Conservation (phyloP, 2,113 vertebrate species). For the Nothocercus julius region DNA sequence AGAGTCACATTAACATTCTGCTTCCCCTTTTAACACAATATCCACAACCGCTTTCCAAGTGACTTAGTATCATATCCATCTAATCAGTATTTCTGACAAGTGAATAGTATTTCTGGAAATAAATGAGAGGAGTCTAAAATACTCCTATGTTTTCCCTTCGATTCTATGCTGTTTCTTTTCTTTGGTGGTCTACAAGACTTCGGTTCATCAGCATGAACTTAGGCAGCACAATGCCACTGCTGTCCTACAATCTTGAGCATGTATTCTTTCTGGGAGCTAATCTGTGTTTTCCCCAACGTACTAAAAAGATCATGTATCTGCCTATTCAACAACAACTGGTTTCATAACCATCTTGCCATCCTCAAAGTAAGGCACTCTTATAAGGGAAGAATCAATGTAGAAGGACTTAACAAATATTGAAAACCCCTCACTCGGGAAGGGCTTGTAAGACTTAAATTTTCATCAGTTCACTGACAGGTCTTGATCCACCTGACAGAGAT, state of each 20-base stretch:
- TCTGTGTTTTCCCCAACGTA: background rate
- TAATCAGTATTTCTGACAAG: background rate
- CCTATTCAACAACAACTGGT: background rate
- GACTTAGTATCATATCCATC: background rate
- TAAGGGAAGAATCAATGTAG: background rate
- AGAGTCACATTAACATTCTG: background rate
- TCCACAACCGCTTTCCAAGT: background rate
- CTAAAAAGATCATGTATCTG: background rate
- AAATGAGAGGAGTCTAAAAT: background rate
- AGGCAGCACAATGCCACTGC: background rate
- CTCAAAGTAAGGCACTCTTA: background rate
- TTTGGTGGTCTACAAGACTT: accelerated
- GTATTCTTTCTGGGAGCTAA: background rate
- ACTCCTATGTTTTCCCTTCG: background rate
- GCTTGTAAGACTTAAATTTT: background rate
- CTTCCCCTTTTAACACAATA: background rate
- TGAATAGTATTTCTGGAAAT: background rate
- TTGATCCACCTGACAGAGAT: background rate
- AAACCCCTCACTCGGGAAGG: background rate
- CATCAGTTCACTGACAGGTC: background rate
- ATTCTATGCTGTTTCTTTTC: background rate
- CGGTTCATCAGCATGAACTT: background rate
- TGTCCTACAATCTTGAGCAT: background rate
- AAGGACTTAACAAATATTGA: background rate
- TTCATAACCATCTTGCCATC: background rate